Evolutionary conservation across 2,113 vertebrate species (phyloP), one percentile per base, ranked within the genome.

Genomic region (Piprites chloris): DNA sequence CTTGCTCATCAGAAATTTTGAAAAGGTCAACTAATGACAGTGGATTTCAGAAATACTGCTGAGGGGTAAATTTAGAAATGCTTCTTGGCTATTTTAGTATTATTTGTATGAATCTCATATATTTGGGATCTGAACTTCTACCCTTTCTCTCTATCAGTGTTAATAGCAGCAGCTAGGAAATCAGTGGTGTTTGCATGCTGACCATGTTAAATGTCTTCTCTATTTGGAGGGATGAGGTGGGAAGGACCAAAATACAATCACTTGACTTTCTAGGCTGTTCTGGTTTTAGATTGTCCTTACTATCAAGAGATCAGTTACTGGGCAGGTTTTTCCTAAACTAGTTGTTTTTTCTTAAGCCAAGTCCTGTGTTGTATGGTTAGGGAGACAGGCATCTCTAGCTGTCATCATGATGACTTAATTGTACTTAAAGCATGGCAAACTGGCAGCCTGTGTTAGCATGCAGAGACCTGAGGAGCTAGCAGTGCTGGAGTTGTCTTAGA

Each of bases 331-430:
- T 67, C 8, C 22, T 37, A 32, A 80, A 14, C 35, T 42, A n/a
- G 21, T 30, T n/a, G 19, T 16, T 19, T 69, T 65, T 35, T 49
- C 17, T n/a, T 50, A 74, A 71, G 20, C 30, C 17, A 53, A 15
- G n/a, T 32, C 15, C 3, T 67, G 16, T 47, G 35, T 9, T 39
- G 1, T 23, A 14, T 1, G 1, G 11, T 35, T 32, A 13, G 23
- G 35, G 33, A 69, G 27, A 53, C 21, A 16, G 14, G 21, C 22
- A 77, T 30, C 61, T 94, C 12, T 42, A 3, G 14, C 55, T 77
- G 32, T 52, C 5, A 5, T 78, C 10, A 1, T 12, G 26, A 39
- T 4, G 2, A 49, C 12, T 65, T 46, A 35, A 33, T 27, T 63
- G 42, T 50, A 55, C 1, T 0, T 27, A 30, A 1, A 82, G 46